phyloP scores from a whole-genome alignment of 2,113 vertebrate species.

The Hemibagrus wyckioides region DNA sequence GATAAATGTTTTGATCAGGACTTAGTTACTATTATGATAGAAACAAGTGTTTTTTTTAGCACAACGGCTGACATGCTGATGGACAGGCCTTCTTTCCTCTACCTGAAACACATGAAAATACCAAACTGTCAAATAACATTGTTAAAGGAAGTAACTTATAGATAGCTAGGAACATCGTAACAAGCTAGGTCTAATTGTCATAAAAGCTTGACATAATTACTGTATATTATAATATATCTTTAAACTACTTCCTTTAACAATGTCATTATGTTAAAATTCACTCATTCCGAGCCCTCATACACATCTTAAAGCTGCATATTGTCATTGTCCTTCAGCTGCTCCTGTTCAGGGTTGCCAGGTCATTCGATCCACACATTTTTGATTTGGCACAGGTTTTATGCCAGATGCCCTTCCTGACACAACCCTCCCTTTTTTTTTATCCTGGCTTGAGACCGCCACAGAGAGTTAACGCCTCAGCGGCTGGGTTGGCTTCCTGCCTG shows the following conservation, averaged over 20 bases:
- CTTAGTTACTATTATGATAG: constrained; percentile 72
- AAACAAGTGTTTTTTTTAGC: constrained; percentile 65
- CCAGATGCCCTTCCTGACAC: too few species aligned
- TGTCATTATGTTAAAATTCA: not conserved
- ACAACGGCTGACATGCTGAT: constrained; percentile 63
- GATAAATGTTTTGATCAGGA: constrained; percentile 75
- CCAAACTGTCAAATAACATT: not conserved
- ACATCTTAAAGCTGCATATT: not conserved
- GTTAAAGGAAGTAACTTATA: too few species aligned
- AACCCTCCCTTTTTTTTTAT: too few species aligned
- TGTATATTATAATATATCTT: too few species aligned
- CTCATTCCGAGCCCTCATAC: not conserved
- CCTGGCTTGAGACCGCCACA: too few species aligned
- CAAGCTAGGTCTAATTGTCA: not conserved
- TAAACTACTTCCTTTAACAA: too few species aligned
- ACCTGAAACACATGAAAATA: not conserved
- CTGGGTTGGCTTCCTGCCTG: too few species aligned
- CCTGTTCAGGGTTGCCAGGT: too few species aligned
- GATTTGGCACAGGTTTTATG: too few species aligned
- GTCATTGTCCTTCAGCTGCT: too few species aligned
- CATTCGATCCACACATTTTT: too few species aligned
- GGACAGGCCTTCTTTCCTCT: constrained; percentile 68
- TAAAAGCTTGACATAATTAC: not conserved
- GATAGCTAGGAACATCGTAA: not conserved
- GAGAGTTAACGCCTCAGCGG: too few species aligned